Evolutionary conservation across 2,888 invertebrate genomes (phyloP), one percentile per base, ranked within the genome.

Genomic region (Agrotis puta): DNA sequence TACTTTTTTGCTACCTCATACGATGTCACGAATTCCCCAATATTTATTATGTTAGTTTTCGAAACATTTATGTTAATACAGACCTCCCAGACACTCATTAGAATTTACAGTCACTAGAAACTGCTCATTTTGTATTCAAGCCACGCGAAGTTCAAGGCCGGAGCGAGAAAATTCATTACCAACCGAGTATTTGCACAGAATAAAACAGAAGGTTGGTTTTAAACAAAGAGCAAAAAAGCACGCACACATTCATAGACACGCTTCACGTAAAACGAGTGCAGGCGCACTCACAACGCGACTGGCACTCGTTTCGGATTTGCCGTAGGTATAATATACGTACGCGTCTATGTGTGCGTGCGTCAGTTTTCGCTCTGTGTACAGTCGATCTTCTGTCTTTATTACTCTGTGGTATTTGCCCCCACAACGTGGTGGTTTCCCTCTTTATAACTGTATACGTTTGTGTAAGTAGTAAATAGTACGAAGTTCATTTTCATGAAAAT

Each of bases 31-130:
- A 77, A 78, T 74, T 68, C 57, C 70, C 62, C 50, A 79, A 81
- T 82, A 82, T 82, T 80, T 76, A 78, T 78, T 76, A 78, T 78
- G 64, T 82, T 66, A 70, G 64, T 79, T 77, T 84, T 85, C 53
- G 75, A 77, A 77, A 79, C 72, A 81, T 82, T 75, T 83, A 83
- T 84, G 81, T 77, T 68, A 82, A 84, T 79, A 70, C 27, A 67
- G 85, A 85, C 85, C 85, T 79, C 85, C 85, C 81, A 85, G 85
- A 85, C 84, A 76, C 72, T 85, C 81, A 83, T 85, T 77, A 85
- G 77, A 85, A 85, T 85, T 84, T 85, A 85, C 82, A 82, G 85
- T 65, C 74, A 74, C 74, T 81, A 77, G 82, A 75, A 77, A 77
- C 74, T 71, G 70, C 79, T 85, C 81, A 85, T 85, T 85, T 77